phyloP scores from a whole-genome alignment of 2,113 vertebrate genomes.

The Pomatorhinus ruficollis region DNA sequence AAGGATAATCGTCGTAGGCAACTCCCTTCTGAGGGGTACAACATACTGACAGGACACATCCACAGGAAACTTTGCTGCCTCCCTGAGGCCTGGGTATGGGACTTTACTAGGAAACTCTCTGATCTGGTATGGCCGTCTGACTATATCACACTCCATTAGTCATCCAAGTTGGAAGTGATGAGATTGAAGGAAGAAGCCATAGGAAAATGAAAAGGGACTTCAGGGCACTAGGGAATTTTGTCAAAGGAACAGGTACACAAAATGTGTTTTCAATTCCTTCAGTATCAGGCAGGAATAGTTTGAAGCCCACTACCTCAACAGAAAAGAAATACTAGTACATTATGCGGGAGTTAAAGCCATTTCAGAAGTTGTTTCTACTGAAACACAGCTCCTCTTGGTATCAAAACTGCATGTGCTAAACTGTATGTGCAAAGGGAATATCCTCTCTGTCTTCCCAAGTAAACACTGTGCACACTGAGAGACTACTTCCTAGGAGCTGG shows the following conservation, averaged over 20 bases:
- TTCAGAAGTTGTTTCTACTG: not conserved
- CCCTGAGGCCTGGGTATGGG: not conserved
- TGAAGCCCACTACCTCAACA: not conserved
- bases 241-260: not conserved
- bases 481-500: not conserved
- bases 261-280: not conserved
- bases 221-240: not conserved
- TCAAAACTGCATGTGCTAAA: not conserved
- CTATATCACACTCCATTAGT: not conserved
- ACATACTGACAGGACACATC: too few species aligned
- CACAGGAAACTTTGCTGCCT: not conserved
- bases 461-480: not conserved
- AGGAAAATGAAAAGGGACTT: not conserved
- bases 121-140: not conserved
- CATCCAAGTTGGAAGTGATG: not conserved
- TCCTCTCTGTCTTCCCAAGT: not conserved
- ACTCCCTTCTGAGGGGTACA: not conserved
- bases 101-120: not conserved
- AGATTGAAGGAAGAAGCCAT: not conserved
- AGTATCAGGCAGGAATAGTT: not conserved
- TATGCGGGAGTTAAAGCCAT: not conserved
- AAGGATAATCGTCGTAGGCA: rapidly evolving
- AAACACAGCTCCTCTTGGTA: not conserved
- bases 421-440: not conserved
- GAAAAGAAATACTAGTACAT: not conserved